phyloP scores from a whole-genome alignment of 2,888 invertebrate species.

The Hyppa rectilinea region DNA sequence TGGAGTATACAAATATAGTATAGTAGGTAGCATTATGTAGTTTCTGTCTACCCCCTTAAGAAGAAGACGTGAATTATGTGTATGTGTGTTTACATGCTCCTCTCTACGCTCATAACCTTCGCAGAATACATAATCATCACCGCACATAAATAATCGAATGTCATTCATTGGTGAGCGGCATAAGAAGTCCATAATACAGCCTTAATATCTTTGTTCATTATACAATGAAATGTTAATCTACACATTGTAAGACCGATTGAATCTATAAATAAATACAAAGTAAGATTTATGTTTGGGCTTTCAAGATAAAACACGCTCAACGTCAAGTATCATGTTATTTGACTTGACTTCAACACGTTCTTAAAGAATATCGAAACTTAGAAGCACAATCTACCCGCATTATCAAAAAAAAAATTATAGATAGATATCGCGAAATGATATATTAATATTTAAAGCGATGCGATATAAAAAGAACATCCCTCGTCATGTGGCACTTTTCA shows the following conservation, averaged over 20 bases:
- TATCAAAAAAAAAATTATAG: conserved; percentile 11
- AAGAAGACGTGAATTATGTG: no score
- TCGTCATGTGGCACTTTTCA: conserved; percentile 42
- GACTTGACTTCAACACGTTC: conserved; percentile 9
- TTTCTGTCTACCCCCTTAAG: no score
- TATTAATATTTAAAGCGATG: background rate
- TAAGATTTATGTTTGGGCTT: conserved; percentile 25
- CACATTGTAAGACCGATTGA: conserved; percentile 30
- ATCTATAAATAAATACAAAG: conserved; percentile 27
- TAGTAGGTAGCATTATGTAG: no score
- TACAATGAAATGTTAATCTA: conserved; percentile 35
- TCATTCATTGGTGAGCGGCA: conserved; percentile 12
- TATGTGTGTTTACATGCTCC: no score
- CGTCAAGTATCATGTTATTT: background rate
- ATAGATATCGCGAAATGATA: conserved; percentile 3
- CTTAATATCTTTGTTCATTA: conserved; percentile 32
- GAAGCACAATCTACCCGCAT: conserved; percentile 20
- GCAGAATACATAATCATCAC: conserved; percentile 37
- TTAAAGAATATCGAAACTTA: conserved; percentile 4
- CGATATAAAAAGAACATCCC: conserved; percentile 29
- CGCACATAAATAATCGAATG: conserved; percentile 32
- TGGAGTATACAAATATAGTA: no score
- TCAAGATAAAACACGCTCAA: conserved; percentile 25
- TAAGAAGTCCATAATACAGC: conserved; percentile 13
- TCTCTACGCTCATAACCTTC: conserved; percentile 18